Evolutionary conservation across 1,140 invertebrate genomes (phyloP), one percentile per base, ranked within the genome.

Genomic region (Hylaeus anthracinus): DNA sequence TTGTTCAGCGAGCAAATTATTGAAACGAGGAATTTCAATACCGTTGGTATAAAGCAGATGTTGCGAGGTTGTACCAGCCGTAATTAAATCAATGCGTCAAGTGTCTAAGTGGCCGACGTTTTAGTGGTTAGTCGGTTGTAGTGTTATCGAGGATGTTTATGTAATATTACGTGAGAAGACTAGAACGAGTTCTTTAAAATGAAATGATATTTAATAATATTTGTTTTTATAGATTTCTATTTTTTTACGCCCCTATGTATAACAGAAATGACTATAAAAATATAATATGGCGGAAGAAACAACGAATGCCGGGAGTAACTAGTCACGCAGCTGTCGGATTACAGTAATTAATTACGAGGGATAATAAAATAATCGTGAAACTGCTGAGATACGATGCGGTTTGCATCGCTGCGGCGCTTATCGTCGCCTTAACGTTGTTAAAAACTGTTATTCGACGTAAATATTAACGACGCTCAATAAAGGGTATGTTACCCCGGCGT

Each of bases 331-430:
- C 55, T 67, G 65, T 56, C 58, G 65, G 9, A 26, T 14, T 48
- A 60, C 51, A 26, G 55, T 45, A 69, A 76, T 76, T 76, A 76
- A 76, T 69, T 69, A 76, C 48, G 43, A 5, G 1, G 43, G 55
- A 48, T 69, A 76, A 76, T 76, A 69, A 67, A 76, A 69, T 69
- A 67, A 60, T 69, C 53, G 48, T 3, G 55, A 41, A 48, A 65
- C 55, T 37, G 2, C 39, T 15, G 48, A 51, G 74, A 61, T 48
- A 60, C 26, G 56, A 6, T 14, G 45, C 0, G 14, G 39, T 43
- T 61, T 55, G n/a, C 9, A 15, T 41, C 15, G n/a, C 37, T 8
- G 12, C 12, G 48, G 39, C 6, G 5, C 14, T 61, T 76, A 66
- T 69, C 65, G 55, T 6, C 9, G 26, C 0, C n/a, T 26, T 26